Evolutionary conservation across 2,888 invertebrate genomes (phyloP).

Genomic region (Calliopum simillimum): DNA sequence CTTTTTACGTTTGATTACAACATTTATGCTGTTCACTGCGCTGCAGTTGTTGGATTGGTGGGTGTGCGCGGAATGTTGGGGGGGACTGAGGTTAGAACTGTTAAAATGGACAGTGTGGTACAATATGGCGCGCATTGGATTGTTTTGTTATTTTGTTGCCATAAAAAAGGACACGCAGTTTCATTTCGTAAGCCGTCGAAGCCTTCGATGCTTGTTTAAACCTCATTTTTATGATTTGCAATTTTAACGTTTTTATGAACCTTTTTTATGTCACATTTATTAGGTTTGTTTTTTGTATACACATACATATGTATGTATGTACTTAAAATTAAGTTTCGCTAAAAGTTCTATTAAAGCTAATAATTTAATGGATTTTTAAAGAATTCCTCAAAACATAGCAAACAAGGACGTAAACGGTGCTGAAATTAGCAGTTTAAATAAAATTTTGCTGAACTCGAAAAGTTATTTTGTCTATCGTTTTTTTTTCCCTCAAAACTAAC

Average conservation of each 20-base stretch:
- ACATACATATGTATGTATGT: no score
- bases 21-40: slow-evolving; percentile 11
- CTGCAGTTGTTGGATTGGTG: not conserved
- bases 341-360: no score
- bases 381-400: no score
- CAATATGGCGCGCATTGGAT: not conserved
- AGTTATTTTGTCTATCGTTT: no score
- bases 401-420: no score
- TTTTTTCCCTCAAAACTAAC: no score
- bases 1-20: slow-evolving; percentile 32
- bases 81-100: slow-evolving; percentile 9
- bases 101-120: slow-evolving; percentile 6
- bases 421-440: no score
- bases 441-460: no score
- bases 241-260: slow-evolving; percentile 19
- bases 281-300: not conserved
- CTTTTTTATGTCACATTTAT: not conserved
- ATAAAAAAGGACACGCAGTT: slow-evolving; percentile 20
- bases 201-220: slow-evolving; percentile 1
- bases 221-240: slow-evolving; percentile 5
- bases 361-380: no score
- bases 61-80: not conserved
- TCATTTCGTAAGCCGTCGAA: not conserved
- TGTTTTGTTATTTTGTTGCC: slow-evolving; percentile 5
- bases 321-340: no score